Conservation (phyloP, 2,888 invertebrate species). For the Tiliacea aurago region DNA sequence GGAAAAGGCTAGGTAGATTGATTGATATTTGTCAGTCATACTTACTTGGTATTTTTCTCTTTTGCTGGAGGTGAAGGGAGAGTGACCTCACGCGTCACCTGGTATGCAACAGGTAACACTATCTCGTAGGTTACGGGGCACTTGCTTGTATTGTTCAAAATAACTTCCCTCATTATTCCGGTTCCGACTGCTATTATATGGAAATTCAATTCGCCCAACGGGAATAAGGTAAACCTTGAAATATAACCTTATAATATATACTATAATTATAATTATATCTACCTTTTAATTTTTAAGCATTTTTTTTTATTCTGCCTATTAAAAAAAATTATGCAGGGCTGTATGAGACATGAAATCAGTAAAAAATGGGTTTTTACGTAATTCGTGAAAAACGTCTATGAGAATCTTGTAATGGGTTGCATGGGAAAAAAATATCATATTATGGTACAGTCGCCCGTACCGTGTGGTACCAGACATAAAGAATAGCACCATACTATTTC, state of each 20-base stretch:
- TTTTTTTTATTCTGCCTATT: neutral
- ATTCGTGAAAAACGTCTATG: too few relatives aligned
- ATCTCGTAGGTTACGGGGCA: slow-evolving; percentile 90
- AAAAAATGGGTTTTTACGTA: neutral
- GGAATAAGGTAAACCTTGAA: slow-evolving; percentile 90
- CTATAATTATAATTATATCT: too few relatives aligned
- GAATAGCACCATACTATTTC: too few relatives aligned
- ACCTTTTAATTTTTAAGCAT: too few relatives aligned
- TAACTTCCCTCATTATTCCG: slow-evolving; percentile 88
- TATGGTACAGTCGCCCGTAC: too few relatives aligned
- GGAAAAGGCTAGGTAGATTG: too few relatives aligned
- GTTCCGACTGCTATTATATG: slow-evolving; percentile 90
- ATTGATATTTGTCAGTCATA: neutral
- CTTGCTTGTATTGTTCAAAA: slow-evolving; percentile 91
- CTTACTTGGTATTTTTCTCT: slow-evolving; percentile 81
- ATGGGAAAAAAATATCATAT: neutral
- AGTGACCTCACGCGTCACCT: slow-evolving; percentile 63
- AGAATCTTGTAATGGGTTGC: neutral
- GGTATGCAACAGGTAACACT: slow-evolving; percentile 78
- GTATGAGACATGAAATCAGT: neutral
- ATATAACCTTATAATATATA: too few relatives aligned
- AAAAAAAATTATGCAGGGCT: neutral
- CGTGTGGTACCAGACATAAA: too few relatives aligned
- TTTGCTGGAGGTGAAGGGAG: slow-evolving; percentile 58
- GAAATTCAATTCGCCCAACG: slow-evolving; percentile 90